Evolutionary conservation across 2,113 vertebrate genomes (phyloP).

Genomic region (Ictalurus punctatus): DNA sequence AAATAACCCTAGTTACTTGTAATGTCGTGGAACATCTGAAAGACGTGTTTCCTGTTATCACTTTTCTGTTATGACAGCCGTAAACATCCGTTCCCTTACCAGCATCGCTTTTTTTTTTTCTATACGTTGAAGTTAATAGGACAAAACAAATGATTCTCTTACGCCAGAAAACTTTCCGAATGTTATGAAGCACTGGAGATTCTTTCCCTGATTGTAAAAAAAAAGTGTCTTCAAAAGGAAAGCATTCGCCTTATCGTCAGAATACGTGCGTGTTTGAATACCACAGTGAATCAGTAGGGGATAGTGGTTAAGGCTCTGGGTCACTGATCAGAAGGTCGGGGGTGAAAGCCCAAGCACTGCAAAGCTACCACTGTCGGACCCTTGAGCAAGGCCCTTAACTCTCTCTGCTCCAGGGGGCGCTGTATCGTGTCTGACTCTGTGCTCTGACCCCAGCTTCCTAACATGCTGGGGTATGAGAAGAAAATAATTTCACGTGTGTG

Average conservation of each 20-base stretch:
- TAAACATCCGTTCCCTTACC: not conserved
- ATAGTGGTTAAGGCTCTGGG: no score
- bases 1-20: not conserved
- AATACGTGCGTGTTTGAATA: not conserved
- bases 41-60: not conserved
- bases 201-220: not conserved
- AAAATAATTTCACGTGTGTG: no score
- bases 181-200: not conserved
- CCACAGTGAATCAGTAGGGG: not conserved
- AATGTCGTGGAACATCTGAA: not conserved
- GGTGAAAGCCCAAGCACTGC: no score
- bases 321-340: no score
- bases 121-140: not conserved
- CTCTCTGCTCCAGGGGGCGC: no score
- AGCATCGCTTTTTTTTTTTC: not conserved
- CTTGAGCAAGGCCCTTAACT: no score
- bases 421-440: no score
- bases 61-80: not conserved
- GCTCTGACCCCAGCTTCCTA: no score
- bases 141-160: not conserved
- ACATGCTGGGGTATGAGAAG: no score
- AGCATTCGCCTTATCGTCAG: not conserved
- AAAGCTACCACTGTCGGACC: no score
- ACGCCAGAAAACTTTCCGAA: not conserved
- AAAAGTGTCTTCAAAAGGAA: not conserved